These are phyloP conservation scores for Orycteropus afer DNA, from an alignment of 2,113 vertebrate genomes.

Conservation along the genomic window DNA sequence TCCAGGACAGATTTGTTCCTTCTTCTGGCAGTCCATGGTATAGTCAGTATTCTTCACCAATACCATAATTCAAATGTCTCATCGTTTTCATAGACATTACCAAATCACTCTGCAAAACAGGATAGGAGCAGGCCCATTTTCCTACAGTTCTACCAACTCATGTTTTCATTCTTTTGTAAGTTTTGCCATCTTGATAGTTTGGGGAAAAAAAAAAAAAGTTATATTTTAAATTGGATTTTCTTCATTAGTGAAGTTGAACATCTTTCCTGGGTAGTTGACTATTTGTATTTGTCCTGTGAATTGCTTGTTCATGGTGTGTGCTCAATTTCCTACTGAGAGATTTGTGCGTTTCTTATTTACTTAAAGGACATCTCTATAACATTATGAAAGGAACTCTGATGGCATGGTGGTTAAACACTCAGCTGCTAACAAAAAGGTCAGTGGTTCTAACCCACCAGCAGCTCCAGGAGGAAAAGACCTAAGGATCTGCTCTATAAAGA, in stretches of 20 bases:
- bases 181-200: background rate
- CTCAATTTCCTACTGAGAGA: background rate
- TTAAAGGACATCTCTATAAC: background rate
- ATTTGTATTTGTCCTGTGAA: background rate
- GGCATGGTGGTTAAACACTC: too few relatives aligned
- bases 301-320: background rate
- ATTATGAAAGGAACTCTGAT: too few relatives aligned
- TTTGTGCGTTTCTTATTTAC: background rate
- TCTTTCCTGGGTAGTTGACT: background rate
- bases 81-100: background rate
- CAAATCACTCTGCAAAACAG: background rate
- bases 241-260: background rate
- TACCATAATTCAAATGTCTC: too few relatives aligned
- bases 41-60: background rate
- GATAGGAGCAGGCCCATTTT: too few relatives aligned
- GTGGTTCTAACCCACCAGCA: too few relatives aligned
- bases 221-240: too few relatives aligned
- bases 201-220: too few relatives aligned
- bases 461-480: too few relatives aligned
- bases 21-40: too few relatives aligned
- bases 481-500: too few relatives aligned
- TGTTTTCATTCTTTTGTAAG: background rate
- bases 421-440: too few relatives aligned
- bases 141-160: background rate
- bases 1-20: background rate